A percentile compares a stretch with the other conserved stretches of the same genome.
Evolutionary conservation across 2,888 invertebrate species (phyloP).

Genomic region (Synergus japonicus): DNA sequence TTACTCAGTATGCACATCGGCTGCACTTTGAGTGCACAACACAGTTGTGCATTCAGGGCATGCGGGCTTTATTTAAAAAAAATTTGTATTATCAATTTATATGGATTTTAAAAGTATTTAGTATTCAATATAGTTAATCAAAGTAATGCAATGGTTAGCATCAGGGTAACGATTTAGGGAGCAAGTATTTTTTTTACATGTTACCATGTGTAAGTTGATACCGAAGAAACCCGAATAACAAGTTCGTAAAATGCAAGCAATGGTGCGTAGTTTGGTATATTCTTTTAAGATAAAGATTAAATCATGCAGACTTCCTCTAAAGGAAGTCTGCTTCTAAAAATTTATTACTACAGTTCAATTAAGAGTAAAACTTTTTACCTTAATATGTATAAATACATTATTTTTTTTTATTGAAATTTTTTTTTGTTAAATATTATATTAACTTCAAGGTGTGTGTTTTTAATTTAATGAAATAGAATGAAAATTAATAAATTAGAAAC

Average conservation of each 20-base stretch:
- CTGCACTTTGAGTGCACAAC: not conserved
- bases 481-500: not conserved
- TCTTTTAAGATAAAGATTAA: no score
- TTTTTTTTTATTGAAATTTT: no score
- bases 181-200: not conserved
- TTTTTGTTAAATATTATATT: no score
- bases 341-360: not conserved
- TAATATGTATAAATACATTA: no score
- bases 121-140: no score
- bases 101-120: no score
- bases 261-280: no score
- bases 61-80: no score
- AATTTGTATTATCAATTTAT: no score
- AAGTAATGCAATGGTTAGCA: no score
- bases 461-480: no score
- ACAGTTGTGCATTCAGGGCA: not conserved
- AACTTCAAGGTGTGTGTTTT: not conserved
- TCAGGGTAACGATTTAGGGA: not conserved
- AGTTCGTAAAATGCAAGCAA: not conserved
- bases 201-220: not conserved
- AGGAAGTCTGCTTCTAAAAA: not conserved
- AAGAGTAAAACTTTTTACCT: not conserved
- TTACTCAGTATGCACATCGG: not conserved
- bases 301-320: no score
- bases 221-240: not conserved